Percentiles rank a stretch among this genome's conserved stretches.
Evolutionary conservation across 2,113 vertebrate genomes (phyloP).

Genomic region (Microtus oregoni): DNA sequence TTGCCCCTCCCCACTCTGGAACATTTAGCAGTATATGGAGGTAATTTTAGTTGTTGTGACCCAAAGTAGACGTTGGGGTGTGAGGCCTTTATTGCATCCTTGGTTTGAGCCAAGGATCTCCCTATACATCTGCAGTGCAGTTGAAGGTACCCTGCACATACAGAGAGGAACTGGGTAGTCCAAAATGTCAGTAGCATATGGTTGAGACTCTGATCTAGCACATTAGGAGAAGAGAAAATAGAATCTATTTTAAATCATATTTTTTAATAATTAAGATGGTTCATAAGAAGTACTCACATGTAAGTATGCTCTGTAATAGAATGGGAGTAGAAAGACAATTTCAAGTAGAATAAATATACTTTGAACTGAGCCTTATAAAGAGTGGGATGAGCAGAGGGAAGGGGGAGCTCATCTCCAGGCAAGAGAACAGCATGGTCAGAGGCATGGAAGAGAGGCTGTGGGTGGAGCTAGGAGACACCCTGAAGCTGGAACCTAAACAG

Average conservation of each 20-base stretch:
- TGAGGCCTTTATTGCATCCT: neutral
- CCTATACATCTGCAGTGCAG: accelerated
- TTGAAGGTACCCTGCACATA: neutral
- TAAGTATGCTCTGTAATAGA: neutral
- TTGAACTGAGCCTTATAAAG: neutral
- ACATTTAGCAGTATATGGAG: neutral
- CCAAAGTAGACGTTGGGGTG: neutral
- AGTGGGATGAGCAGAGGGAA: neutral
- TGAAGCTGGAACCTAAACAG: neutral
- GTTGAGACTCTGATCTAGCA: neutral
- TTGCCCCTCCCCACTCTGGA: neutral
- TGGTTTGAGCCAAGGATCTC: neutral
- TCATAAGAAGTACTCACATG: neutral
- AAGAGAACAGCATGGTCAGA: accelerated
- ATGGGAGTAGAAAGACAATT: neutral
- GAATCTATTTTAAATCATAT: neutral
- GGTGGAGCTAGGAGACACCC: neutral
- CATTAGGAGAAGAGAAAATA: neutral
- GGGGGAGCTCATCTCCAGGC: neutral
- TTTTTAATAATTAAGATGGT: neutral
- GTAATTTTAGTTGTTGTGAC: neutral
- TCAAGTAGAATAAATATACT: neutral
- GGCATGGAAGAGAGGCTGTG: neutral
- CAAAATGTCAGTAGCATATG: neutral
- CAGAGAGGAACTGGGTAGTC: too few relatives aligned